Conservation (phyloP, 2,113 vertebrate species). For the Sinocyclocheilus rhinocerous region DNA sequence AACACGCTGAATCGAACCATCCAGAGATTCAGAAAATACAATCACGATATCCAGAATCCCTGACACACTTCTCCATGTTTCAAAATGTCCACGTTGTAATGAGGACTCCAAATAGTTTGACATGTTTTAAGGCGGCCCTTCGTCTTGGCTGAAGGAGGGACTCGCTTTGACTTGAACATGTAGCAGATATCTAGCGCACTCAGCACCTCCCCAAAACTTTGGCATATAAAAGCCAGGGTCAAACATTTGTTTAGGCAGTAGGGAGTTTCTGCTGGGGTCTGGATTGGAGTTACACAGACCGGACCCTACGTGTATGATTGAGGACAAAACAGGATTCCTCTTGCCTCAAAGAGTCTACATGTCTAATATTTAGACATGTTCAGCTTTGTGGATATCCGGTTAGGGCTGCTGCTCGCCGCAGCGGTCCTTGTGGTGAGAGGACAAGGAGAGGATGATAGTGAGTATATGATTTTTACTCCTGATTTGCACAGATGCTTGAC, state of each 20-base stretch:
- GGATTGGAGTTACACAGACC: conserved; percentile 86
- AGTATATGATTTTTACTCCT: conserved; percentile 72
- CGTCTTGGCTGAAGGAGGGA: conserved; percentile 82
- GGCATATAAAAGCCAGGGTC: conserved; percentile 87
- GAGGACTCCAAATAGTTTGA: conserved; percentile 70
- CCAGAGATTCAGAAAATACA: no score
- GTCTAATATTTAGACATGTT: conserved; percentile 99
- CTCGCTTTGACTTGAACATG: conserved; percentile 75
- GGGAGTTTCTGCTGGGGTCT: conserved; percentile 97
- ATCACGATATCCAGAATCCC: background rate
- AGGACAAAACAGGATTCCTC: conserved; percentile 80
- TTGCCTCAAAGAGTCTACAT: conserved; percentile 99
- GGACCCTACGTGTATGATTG: conserved; percentile 92
- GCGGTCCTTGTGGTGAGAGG: conserved; percentile 87
- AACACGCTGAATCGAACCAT: no score
- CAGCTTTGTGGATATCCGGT: conserved; percentile 99
- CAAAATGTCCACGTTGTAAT: conserved; percentile 69
- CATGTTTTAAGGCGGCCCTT: conserved; percentile 75
- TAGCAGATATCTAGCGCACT: conserved; percentile 68
- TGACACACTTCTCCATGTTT: conserved; percentile 27
- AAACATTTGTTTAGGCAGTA: conserved; percentile 87
- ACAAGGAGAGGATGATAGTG: conserved; percentile 94
- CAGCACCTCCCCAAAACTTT: conserved; percentile 79
- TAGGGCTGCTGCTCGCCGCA: conserved; percentile 95
- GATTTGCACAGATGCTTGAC: conserved; percentile 33